Base-by-base conservation (phyloP, 2,113 vertebrate species). In the Gymnorhina tibicen region DNA sequence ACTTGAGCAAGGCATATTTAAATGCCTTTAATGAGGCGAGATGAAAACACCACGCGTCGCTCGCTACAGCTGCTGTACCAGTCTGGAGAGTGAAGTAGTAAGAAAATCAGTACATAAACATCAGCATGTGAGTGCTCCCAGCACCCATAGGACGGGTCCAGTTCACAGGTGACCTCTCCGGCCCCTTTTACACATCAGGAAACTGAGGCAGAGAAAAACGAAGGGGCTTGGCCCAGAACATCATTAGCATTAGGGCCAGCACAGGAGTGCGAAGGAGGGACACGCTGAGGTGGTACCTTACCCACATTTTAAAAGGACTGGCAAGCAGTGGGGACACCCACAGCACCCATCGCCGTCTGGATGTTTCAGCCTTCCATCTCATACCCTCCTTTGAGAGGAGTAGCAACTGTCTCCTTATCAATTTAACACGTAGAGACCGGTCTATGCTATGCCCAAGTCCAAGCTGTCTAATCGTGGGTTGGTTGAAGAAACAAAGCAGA, bases 401-500 rank as follows among this genome's bases (percentile, higher is more conserved):
- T 32, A 91, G 26, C 24, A 52, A 14, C 42, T 9, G 1, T 27
- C 15, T 23, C 21, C 24, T 69, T 64, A 41, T 13, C 1, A 3
- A 21, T 78, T 69, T 60, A 73, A 50, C 7, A 2, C 33, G 37
- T 64, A 28, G 32, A 66, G 14, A 33, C 47, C 7, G 17, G 70
- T 24, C 30, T 30, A 19, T 2, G 1, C 24, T 63, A 46, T 0
- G 0, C 30, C 11, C 26, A n/a, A 81, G 44, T n/a, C 39, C 35
- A 16, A 2, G 5, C 11, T 49, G 18, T 41, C 19, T 76, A 78
- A 41, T 59, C 55, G 69, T 1, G 1, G 37, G 18, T 6, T 78
- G 59, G 74, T 28, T 52, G 67, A 75, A 87, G 69, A 91, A 89
- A 92, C 32, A 76, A 92, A 75, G 32, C 28, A 58, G 75, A 11